phyloP scores from a whole-genome alignment of 2,797 vertebrate genomes.

The Xenentodon cancila region DNA sequence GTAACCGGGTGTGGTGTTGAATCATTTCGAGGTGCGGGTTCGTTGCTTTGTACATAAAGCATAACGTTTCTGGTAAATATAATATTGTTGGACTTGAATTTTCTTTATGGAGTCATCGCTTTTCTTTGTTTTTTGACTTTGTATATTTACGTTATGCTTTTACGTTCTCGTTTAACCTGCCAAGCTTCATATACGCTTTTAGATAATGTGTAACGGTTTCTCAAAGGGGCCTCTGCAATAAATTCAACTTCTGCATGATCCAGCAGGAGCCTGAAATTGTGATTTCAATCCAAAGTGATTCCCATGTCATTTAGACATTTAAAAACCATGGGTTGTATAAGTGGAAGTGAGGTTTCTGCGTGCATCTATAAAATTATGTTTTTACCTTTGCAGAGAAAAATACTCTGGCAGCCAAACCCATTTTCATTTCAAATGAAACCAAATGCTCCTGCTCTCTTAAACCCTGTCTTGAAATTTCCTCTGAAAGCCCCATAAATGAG shows the following conservation, averaged over 20 bases:
- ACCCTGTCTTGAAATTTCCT: too few relatives aligned
- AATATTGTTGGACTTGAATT: background rate
- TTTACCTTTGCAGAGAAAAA: too few relatives aligned
- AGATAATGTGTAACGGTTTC: background rate
- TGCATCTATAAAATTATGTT: too few relatives aligned
- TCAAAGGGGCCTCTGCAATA: background rate
- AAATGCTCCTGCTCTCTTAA: too few relatives aligned
- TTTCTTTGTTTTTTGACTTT: constrained; percentile 8
- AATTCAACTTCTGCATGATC: background rate
- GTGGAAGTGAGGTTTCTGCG: too few relatives aligned
- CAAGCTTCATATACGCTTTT: background rate
- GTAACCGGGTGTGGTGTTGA: constrained; percentile 23
- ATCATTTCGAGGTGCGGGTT: constrained; percentile 1
- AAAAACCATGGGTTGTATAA: too few relatives aligned
- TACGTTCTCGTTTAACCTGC: background rate
- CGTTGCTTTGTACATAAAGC: constrained; percentile 1
- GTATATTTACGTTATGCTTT: background rate
- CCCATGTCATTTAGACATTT: background rate
- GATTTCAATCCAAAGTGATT: background rate
- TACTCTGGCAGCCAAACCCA: too few relatives aligned
- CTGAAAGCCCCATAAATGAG: too few relatives aligned
- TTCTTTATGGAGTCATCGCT: background rate
- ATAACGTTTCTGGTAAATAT: background rate
- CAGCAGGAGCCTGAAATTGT: background rate
- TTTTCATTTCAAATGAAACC: too few relatives aligned